A percentile compares a stretch with the other conserved stretches of the same genome.
These are phyloP conservation scores for Barnardius zonarius DNA, from an alignment of 2,113 vertebrate genomes.

Conservation along the genomic window DNA sequence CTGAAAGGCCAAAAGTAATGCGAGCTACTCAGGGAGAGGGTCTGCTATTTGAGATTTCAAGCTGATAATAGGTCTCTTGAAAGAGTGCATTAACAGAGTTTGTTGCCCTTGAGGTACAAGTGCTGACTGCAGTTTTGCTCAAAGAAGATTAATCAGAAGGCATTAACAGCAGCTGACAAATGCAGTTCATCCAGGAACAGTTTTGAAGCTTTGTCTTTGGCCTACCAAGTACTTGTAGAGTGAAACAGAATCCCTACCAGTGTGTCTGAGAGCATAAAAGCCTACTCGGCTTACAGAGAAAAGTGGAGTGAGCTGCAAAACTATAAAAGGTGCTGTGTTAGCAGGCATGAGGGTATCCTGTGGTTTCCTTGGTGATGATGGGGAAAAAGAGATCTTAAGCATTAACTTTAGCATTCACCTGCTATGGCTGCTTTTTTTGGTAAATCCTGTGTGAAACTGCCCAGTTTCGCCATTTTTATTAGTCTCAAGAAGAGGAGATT, in stretches of 20 bases:
- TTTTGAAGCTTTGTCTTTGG: neutral
- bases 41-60: neutral
- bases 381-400: neutral
- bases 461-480: neutral
- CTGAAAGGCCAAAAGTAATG: neutral
- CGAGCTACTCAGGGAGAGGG: neutral
- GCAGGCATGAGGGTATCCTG: neutral
- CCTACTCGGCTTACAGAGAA: neutral
- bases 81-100: slow-evolving; percentile 2
- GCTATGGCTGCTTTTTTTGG: neutral
- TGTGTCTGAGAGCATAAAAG: neutral
- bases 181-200: neutral
- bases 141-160: slow-evolving; percentile 18
- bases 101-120: slow-evolving; percentile 7
- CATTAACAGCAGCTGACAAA: neutral
- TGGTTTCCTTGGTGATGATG: neutral
- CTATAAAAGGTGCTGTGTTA: neutral
- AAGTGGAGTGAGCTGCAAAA: neutral
- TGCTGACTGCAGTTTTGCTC: slow-evolving; percentile 9
- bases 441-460: neutral
- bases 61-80: neutral
- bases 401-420: neutral
- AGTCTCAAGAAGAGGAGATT: neutral
- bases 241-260: neutral
- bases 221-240: neutral